Evolutionary conservation across 2,888 invertebrate genomes (phyloP).

Genomic region (Caenorhabditis zanzibari): DNA sequence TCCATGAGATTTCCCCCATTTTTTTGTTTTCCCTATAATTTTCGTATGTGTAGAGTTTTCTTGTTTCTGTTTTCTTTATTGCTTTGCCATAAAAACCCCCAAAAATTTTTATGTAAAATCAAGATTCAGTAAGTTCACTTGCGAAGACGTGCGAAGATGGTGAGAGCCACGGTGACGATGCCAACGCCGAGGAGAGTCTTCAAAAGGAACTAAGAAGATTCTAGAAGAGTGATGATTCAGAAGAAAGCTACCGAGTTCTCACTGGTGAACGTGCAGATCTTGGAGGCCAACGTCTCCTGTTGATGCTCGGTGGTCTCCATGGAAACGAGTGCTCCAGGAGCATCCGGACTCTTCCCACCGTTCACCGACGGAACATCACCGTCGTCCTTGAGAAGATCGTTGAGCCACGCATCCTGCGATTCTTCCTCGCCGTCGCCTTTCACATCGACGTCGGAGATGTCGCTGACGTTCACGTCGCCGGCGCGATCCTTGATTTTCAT

Average conservation of each 20-base stretch:
- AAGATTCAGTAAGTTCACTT: too few species aligned
- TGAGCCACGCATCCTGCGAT: slow-evolving; percentile 53
- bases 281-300: slow-evolving; percentile 15
- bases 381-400: slow-evolving; percentile 49
- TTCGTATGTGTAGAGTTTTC: slow-evolving; percentile 33
- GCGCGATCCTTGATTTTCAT: slow-evolving; percentile 50
- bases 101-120: too few species aligned
- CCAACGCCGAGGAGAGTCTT: slow-evolving; percentile 52
- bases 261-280: slow-evolving; percentile 42
- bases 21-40: slow-evolving; percentile 19
- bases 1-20: slow-evolving; percentile 40
- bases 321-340: slow-evolving; percentile 1
- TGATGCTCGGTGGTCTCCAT: slow-evolving; percentile 23
- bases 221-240: neutral
- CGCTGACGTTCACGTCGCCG: slow-evolving; percentile 48
- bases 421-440: slow-evolving; percentile 31
- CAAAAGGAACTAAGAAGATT: slow-evolving; percentile 31
- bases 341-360: neutral
- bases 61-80: slow-evolving; percentile 32
- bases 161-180: slow-evolving; percentile 44
- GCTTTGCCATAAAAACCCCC: slow-evolving; percentile 5
- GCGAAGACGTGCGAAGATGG: slow-evolving; percentile 45
- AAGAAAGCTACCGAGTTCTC: slow-evolving; percentile 37
- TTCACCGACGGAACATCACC: slow-evolving; percentile 25
- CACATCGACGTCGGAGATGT: slow-evolving; percentile 55